These are phyloP conservation scores for Halcyon badia DNA, from an alignment of 2,797 vertebrate genomes.

Conservation along the genomic window DNA sequence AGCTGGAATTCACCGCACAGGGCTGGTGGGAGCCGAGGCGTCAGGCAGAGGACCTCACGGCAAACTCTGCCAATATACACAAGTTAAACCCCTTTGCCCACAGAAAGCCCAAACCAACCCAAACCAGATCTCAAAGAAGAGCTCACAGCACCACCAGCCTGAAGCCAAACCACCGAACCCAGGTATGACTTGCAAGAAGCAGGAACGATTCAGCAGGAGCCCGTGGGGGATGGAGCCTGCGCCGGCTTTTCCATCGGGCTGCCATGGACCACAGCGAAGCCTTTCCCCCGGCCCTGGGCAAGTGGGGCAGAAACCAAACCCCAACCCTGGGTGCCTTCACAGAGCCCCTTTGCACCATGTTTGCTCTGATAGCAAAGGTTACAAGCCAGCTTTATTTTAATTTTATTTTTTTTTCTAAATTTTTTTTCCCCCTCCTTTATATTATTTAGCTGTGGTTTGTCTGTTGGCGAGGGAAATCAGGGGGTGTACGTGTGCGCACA, in stretches of 20 bases:
- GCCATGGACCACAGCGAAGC: accelerated
- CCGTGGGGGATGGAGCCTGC: accelerated
- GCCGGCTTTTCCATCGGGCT: background rate
- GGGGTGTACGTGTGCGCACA: background rate
- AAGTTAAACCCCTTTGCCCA: background rate
- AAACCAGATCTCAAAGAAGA: background rate
- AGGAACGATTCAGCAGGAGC: accelerated
- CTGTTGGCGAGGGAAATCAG: slow-evolving; percentile 75
- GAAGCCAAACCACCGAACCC: background rate
- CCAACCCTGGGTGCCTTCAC: background rate
- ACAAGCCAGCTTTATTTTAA: background rate
- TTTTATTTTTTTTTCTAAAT: background rate
- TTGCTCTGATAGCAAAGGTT: background rate
- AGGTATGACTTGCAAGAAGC: background rate
- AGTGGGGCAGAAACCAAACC: background rate
- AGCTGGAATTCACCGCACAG: accelerated
- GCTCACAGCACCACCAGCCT: accelerated
- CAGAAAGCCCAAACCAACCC: background rate
- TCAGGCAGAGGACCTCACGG: too few species aligned
- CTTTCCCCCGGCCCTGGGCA: accelerated
- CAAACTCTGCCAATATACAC: accelerated
- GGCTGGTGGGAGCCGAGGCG: accelerated
- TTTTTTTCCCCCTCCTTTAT: background rate
- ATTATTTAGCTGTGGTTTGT: slow-evolving; percentile 66
- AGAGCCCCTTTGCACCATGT: background rate